A percentile compares a stretch with the other conserved stretches of the same genome.
Conservation (phyloP, 2,797 vertebrate species). For the Heterohyrax brucei region DNA sequence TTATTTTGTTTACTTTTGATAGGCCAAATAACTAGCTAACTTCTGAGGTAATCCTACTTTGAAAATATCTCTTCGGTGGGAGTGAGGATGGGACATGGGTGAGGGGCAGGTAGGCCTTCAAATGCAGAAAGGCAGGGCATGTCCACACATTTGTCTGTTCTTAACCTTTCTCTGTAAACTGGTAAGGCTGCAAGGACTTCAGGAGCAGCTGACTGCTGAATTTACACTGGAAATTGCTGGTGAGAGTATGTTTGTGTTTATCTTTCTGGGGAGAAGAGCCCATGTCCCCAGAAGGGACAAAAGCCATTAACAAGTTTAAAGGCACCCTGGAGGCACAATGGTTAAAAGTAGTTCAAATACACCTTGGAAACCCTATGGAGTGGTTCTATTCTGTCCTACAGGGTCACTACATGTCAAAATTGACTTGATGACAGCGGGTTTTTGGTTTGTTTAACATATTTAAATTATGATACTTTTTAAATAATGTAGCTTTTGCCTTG, state of each 20-base stretch:
- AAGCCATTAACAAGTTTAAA: not conserved
- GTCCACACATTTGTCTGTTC: not conserved
- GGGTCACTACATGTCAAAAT: too few relatives aligned
- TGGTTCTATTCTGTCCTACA: too few relatives aligned
- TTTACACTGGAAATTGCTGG: not conserved
- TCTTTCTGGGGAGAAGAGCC: not conserved
- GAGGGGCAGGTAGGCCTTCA: not conserved
- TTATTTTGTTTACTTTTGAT: not conserved
- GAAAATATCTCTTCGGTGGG: not conserved
- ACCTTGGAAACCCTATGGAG: too few relatives aligned
- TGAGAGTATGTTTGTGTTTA: not conserved
- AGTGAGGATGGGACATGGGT: too few relatives aligned
- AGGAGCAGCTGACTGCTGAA: not conserved
- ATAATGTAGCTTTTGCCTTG: not conserved
- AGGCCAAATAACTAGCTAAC: not conserved
- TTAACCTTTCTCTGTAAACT: not conserved
- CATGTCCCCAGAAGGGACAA: not conserved
- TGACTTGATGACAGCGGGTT: too few relatives aligned
- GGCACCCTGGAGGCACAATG: too few relatives aligned
- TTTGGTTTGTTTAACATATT: not conserved
- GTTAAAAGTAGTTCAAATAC: too few relatives aligned
- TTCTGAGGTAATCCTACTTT: not conserved
- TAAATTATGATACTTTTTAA: constrained; percentile 11
- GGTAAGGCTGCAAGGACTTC: too few relatives aligned
- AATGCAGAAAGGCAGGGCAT: not conserved